These are phyloP conservation scores for Urocitellus parryii DNA, from an alignment of 2,113 vertebrate genomes.

Conservation along the genomic window DNA sequence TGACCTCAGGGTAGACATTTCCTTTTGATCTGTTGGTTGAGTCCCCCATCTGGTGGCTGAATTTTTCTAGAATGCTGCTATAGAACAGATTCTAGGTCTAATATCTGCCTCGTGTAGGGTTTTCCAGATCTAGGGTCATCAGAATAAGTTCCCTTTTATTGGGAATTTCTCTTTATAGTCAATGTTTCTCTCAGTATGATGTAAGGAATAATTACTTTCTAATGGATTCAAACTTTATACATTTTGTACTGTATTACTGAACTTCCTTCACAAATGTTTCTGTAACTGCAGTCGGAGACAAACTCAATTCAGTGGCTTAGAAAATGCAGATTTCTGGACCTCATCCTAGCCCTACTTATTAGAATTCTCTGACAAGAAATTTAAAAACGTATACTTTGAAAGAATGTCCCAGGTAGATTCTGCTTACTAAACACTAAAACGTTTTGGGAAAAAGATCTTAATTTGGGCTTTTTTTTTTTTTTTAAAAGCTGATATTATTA, in stretches of 20 bases:
- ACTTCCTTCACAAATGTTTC: background rate
- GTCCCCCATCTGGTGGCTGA: conserved; percentile 55
- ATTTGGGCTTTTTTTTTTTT: background rate
- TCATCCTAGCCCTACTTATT: background rate
- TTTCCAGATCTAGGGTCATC: background rate
- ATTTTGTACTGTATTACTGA: background rate
- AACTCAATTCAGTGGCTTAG: background rate
- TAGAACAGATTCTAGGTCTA: background rate
- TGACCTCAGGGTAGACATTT: background rate
- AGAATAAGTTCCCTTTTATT: background rate
- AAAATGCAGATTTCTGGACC: background rate
- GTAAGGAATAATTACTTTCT: background rate
- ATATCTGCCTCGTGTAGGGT: background rate
- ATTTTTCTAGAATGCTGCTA: background rate
- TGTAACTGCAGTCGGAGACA: background rate
- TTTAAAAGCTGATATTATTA: background rate
- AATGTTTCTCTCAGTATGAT: background rate
- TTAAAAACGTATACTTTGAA: background rate
- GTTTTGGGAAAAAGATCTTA: background rate
- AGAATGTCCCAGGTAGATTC: background rate
- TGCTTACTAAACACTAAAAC: background rate
- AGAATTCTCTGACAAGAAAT: background rate
- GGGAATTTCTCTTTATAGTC: background rate
- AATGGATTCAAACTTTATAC: background rate
- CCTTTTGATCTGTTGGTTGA: conserved; percentile 53